Percentiles rank a stretch among this genome's conserved stretches.
Conservation (phyloP, 2,113 vertebrate genomes). For the Rhinolophus ferrumequinum region DNA sequence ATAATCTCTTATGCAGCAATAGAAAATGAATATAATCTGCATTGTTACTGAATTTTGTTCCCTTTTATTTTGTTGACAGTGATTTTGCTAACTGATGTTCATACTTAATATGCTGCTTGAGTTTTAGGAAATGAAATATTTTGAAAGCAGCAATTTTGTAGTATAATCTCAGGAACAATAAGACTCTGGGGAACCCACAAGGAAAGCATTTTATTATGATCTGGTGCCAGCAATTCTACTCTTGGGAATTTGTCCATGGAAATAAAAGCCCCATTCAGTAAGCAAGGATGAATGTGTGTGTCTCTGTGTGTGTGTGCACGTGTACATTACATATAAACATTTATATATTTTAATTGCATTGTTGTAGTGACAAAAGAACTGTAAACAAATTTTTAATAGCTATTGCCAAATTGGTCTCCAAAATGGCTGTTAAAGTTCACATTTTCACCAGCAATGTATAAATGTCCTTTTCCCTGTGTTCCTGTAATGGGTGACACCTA, state of each 20-base stretch:
- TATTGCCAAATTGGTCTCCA: not conserved
- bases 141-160: conserved; percentile 16
- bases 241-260: conserved; percentile 6
- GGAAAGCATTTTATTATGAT: not conserved
- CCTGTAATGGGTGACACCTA: not conserved
- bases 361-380: not conserved
- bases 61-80: conserved; percentile 25
- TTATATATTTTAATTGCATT: not conserved
- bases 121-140: conserved; percentile 42
- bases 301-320: not conserved
- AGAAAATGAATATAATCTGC: not conserved
- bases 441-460: not conserved
- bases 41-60: not conserved
- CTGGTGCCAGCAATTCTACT: not conserved
- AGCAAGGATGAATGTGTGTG: not conserved
- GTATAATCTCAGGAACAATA: not conserved
- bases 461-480: not conserved
- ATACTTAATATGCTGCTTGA: not conserved
- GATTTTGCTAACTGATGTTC: conserved; percentile 33
- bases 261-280: not conserved
- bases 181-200: conserved; percentile 13
- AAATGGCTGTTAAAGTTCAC: not conserved
- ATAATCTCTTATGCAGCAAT: not conserved
- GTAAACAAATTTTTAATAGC: not conserved
- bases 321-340: too few species aligned